Conservation (phyloP, 2,888 invertebrate species). For the Nomada flava region DNA sequence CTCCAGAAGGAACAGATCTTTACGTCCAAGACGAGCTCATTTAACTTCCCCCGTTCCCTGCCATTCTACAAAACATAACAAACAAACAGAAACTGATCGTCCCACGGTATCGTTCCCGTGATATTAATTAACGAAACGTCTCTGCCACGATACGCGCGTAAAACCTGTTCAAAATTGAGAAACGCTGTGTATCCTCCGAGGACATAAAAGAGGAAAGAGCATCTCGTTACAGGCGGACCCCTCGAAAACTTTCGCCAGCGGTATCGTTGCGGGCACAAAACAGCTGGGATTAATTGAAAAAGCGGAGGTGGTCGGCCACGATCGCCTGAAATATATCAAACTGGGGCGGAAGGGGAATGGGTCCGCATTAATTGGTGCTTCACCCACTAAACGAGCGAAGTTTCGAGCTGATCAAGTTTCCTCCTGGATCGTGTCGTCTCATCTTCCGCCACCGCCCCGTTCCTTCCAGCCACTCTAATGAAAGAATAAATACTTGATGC, state of each 20-base stretch:
- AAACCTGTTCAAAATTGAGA: too few relatives aligned
- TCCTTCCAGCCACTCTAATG: conserved; percentile 72
- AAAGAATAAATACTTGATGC: conserved; percentile 80
- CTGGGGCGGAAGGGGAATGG: conserved; percentile 23
- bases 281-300: conserved; percentile 53
- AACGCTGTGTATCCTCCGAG: too few relatives aligned
- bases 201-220: neutral
- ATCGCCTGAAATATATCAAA: conserved; percentile 42
- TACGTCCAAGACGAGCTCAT: too few relatives aligned
- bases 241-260: conserved; percentile 8
- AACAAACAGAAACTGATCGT: too few relatives aligned
- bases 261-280: conserved; percentile 3
- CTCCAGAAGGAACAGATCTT: too few relatives aligned
- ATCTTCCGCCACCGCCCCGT: conserved; percentile 50
- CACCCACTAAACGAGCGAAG: conserved; percentile 53
- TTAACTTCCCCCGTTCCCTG: too few relatives aligned
- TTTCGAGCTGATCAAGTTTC: conserved; percentile 67
- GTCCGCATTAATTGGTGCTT: conserved; percentile 61
- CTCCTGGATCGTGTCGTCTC: conserved; percentile 65
- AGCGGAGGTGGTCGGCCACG: conserved; percentile 21
- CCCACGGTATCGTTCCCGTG: too few relatives aligned
- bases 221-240: neutral
- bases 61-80: too few relatives aligned
- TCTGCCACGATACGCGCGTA: too few relatives aligned
- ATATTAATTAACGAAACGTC: too few relatives aligned